phyloP scores from a whole-genome alignment of 1,140 invertebrate species.

The Drosophila bocki region DNA sequence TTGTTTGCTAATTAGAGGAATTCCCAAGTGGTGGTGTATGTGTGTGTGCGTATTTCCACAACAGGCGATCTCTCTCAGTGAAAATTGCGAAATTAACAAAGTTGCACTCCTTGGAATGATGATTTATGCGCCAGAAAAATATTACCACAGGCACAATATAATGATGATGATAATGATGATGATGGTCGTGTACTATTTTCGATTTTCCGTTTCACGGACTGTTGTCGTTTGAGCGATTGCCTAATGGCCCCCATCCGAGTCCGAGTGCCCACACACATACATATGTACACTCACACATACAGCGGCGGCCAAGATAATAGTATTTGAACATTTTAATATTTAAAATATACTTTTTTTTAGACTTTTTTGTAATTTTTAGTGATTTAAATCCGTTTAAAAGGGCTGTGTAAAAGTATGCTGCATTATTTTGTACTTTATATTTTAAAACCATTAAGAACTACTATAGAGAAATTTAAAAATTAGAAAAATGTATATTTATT shows the following conservation, averaged over 20 bases:
- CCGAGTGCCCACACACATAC: constrained; percentile 6
- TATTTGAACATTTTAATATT: background rate
- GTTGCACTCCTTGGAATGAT: constrained; percentile 48
- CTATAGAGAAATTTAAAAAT: background rate
- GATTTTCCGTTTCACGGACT: constrained; percentile 55
- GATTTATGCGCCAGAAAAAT: constrained; percentile 44
- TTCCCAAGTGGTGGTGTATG: background rate
- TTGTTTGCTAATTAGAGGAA: constrained; percentile 12
- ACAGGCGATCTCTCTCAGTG: constrained; percentile 29
- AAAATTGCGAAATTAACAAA: constrained; percentile 30
- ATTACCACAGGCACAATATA: constrained; percentile 30
- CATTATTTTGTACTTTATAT: background rate
- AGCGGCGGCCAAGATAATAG: constrained; percentile 9
- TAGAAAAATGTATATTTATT: too few relatives aligned
- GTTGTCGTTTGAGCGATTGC: constrained; percentile 59
- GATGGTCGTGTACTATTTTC: constrained; percentile 52
- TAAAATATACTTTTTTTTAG: background rate
- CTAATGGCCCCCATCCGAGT: constrained; percentile 35
- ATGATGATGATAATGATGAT: constrained; percentile 3
- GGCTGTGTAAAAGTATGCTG: background rate
- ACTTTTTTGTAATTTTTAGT: background rate
- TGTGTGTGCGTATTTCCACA: constrained; percentile 3
- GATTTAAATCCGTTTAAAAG: background rate
- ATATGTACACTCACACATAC: constrained; percentile 7
- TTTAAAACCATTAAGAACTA: background rate